These are phyloP conservation scores for Philonicus albiceps DNA, from an alignment of 2,888 invertebrate genomes.

Conservation along the genomic window DNA sequence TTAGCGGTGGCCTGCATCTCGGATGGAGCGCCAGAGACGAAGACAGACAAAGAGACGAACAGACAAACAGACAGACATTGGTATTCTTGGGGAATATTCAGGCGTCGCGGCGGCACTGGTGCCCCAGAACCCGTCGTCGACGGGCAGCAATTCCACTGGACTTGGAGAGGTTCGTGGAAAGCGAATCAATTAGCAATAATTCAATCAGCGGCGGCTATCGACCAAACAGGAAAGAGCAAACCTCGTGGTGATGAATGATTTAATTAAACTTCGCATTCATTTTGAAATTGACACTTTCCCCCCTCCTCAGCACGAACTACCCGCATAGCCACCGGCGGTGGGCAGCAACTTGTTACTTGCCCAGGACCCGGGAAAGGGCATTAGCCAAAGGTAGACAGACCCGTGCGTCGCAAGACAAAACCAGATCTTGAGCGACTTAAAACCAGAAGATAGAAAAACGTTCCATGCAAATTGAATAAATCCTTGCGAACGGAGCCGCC, in stretches of 20 bases:
- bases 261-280: slow-evolving; percentile 39
- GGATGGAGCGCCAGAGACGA: background rate
- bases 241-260: slow-evolving; percentile 39
- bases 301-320: background rate
- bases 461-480: slow-evolving; percentile 25
- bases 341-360: background rate
- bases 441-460: background rate
- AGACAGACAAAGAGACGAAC: background rate
- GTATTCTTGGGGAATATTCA: background rate
- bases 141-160: background rate
- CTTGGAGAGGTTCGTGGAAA: slow-evolving; percentile 24
- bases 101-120: background rate
- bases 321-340: background rate
- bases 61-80: background rate
- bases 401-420: background rate
- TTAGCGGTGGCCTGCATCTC: background rate
- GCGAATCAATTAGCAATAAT: slow-evolving; percentile 42
- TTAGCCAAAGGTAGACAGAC: background rate
- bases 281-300: slow-evolving; percentile 35
- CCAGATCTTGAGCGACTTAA: background rate
- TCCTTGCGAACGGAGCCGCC: background rate
- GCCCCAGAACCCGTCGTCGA: background rate
- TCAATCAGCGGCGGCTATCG: slow-evolving; percentile 31
- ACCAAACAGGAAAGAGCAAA: slow-evolving; percentile 27
- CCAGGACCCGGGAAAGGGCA: background rate